Evolutionary conservation across 1,140 invertebrate species (phyloP).

Genomic region (Neodiprion virginianus): DNA sequence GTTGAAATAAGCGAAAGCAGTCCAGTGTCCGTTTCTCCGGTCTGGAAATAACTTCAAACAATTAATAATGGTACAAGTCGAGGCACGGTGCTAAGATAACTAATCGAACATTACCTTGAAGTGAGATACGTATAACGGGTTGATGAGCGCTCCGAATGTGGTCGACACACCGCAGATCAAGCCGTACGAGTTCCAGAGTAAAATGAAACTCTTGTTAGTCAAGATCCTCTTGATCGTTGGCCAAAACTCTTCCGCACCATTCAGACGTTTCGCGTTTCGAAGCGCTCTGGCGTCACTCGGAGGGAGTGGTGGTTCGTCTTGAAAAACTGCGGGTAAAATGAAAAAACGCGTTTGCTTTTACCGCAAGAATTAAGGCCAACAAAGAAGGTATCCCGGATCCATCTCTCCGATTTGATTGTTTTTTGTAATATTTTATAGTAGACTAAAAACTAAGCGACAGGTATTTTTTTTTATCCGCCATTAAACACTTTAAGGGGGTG

Average conservation of each 20-base stretch:
- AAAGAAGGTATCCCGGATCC: no score
- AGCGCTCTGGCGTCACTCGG: conserved; percentile 65
- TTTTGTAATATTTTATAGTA: no score
- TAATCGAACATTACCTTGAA: conserved; percentile 60
- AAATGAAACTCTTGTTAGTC: conserved; percentile 64
- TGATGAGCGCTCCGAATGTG: conserved; percentile 72
- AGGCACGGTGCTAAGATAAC: no score
- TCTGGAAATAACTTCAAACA: conserved; percentile 42
- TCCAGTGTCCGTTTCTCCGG: conserved; percentile 68
- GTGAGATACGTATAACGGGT: conserved; percentile 68
- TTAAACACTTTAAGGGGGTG: no score
- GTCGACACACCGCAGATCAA: conserved; percentile 77
- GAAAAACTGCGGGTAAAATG: conserved; percentile 63
- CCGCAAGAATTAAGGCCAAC: no score
- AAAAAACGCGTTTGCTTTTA: conserved; percentile 1
- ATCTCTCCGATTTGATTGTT: no score
- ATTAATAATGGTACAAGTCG: background rate
- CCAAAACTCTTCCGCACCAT: conserved; percentile 35
- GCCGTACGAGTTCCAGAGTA: conserved; percentile 72
- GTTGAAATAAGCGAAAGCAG: conserved; percentile 73
- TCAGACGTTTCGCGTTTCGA: conserved; percentile 37
- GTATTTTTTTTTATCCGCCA: no score
- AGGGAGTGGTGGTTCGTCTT: conserved; percentile 65
- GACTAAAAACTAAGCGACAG: no score
- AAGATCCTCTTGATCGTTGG: conserved; percentile 58